phyloP scores from a whole-genome alignment of 2,113 vertebrate species.

The Microtus ochrogaster region DNA sequence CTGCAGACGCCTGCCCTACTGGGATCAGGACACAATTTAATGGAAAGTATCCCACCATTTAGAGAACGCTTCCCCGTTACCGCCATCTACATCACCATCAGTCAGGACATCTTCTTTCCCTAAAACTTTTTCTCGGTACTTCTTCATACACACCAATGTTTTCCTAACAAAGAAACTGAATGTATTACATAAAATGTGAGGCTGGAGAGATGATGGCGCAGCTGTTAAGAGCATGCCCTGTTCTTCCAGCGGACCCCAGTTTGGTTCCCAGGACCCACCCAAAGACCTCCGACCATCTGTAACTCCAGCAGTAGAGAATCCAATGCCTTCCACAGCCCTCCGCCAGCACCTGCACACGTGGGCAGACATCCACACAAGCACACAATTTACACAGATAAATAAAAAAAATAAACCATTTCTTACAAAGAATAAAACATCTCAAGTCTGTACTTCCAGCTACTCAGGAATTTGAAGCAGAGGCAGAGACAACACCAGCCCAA shows the following conservation, averaged over 20 bases:
- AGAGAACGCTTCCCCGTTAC: constrained; percentile 35
- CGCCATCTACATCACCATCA: background rate
- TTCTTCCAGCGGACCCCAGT: background rate
- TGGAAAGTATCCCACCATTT: background rate
- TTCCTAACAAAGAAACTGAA: constrained; percentile 15
- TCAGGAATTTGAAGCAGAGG: background rate
- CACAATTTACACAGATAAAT: background rate
- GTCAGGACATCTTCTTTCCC: background rate
- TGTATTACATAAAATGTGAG: background rate
- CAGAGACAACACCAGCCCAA: background rate
- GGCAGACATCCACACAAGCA: background rate
- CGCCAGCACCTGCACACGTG: background rate
- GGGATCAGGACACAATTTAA: background rate
- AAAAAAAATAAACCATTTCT: background rate
- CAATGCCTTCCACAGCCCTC: too few species aligned
- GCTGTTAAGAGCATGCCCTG: background rate
- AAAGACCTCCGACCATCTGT: background rate
- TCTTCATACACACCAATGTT: background rate
- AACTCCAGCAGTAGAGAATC: background rate
- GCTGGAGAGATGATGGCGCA: background rate
- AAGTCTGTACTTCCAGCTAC: background rate
- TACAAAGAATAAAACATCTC: background rate
- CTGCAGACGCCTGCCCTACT: background rate
- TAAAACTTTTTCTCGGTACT: background rate
- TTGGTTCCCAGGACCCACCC: background rate